phyloP scores from a whole-genome alignment of 1,140 invertebrate species.

The Platyscapa corneri region DNA sequence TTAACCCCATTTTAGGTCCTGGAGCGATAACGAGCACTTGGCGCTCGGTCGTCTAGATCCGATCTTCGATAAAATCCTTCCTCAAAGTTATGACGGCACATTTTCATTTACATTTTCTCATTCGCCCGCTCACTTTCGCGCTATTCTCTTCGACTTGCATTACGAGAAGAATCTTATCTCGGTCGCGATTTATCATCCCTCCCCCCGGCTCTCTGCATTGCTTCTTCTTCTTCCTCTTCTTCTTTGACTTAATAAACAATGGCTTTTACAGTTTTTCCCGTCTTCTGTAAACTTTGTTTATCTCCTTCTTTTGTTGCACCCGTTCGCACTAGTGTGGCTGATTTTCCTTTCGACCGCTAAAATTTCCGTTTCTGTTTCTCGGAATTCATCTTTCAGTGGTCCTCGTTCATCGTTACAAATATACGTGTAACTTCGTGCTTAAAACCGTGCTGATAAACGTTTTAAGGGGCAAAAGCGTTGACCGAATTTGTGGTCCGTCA shows the following conservation, averaged over 20 bases:
- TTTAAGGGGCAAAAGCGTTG: no score
- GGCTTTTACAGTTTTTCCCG: not conserved
- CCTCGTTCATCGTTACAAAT: no score
- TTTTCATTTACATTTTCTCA: conserved; percentile 36
- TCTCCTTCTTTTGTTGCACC: not conserved
- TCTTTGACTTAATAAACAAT: not conserved
- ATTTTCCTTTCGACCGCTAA: not conserved
- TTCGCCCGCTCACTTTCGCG: not conserved
- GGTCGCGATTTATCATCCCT: conserved; percentile 5
- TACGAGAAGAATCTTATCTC: conserved; percentile 27
- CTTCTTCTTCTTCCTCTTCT: not conserved
- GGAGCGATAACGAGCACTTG: conserved; percentile 45
- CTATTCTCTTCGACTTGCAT: not conserved
- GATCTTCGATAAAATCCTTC: conserved; percentile 17
- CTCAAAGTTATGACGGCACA: conserved; percentile 25
- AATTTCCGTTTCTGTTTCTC: not conserved
- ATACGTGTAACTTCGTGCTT: no score
- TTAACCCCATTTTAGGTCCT: conserved; percentile 60
- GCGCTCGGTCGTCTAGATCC: conserved; percentile 20
- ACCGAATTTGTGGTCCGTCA: no score
- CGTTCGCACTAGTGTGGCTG: not conserved
- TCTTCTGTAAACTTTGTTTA: not conserved
- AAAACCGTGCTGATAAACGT: no score
- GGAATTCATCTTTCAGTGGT: not conserved
- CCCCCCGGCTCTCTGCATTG: not conserved